Percentiles rank a stretch among this genome's conserved stretches.
Conservation (phyloP, 2,113 vertebrate species). For the Sorex fumeus region DNA sequence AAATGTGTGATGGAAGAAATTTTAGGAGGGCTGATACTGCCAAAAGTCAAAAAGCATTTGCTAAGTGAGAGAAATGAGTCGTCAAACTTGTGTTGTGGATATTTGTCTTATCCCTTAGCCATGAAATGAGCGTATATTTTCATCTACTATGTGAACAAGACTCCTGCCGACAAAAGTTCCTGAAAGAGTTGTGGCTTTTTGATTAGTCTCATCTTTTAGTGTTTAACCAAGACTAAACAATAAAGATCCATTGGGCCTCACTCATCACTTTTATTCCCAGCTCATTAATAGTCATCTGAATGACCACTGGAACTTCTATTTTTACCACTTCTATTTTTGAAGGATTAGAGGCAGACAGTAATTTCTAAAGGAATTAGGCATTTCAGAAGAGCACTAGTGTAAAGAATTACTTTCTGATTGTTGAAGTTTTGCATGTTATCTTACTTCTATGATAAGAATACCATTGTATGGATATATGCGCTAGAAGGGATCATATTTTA, state of each 20-base stretch:
- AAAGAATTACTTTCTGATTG: constrained; percentile 2
- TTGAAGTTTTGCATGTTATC: neutral
- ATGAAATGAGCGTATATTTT: neutral
- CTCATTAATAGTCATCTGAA: constrained; percentile 46
- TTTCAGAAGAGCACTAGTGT: neutral
- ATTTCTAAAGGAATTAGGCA: neutral
- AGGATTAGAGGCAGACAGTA: neutral
- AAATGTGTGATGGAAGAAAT: neutral
- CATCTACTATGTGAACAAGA: neutral
- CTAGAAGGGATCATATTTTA: neutral
- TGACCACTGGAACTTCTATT: neutral
- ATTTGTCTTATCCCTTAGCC: neutral
- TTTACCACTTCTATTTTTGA: neutral
- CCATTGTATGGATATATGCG: neutral
- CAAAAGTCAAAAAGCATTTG: constrained; percentile 33
- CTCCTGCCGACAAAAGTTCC: neutral
- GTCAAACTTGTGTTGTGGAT: neutral
- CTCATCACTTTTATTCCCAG: constrained; percentile 50
- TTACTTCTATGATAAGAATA: neutral
- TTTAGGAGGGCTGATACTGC: neutral
- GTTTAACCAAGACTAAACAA: constrained; percentile 79
- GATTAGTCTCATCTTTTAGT: constrained; percentile 36
- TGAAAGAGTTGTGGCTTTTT: neutral
- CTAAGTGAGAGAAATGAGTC: neutral
- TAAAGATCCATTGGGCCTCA: constrained; percentile 11